Evolutionary conservation across 1,140 invertebrate species (phyloP).

Genomic region (Drosophila bocki): DNA sequence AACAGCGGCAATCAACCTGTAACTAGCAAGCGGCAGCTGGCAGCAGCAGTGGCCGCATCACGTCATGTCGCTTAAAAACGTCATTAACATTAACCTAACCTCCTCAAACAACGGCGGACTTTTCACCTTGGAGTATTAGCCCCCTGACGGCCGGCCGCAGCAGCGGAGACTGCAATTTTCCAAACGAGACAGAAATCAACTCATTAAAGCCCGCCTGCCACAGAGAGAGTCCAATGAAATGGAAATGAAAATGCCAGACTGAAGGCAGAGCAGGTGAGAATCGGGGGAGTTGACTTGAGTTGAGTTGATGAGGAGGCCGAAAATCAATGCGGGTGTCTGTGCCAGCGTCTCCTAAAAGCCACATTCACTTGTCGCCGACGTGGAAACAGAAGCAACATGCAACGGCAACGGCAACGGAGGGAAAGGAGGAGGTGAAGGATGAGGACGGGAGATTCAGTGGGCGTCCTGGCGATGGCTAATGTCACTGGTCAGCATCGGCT

Average conservation of each 20-base stretch:
- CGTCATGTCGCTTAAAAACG: slow-evolving; percentile 73
- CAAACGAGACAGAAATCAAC: slow-evolving; percentile 53
- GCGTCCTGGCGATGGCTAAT: slow-evolving; percentile 52
- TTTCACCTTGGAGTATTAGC: slow-evolving; percentile 62
- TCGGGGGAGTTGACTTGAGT: slow-evolving; percentile 2
- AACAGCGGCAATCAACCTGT: slow-evolving; percentile 15
- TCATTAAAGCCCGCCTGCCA: slow-evolving; percentile 43
- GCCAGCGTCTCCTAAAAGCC: slow-evolving; percentile 30
- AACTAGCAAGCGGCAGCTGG: slow-evolving; percentile 10
- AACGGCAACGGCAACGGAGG: neutral
- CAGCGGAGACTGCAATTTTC: slow-evolving; percentile 36
- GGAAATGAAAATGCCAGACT: slow-evolving; percentile 38
- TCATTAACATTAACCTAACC: slow-evolving; percentile 74
- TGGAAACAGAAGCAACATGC: slow-evolving; percentile 64
- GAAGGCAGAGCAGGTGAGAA: slow-evolving; percentile 9
- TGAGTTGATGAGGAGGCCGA: slow-evolving; percentile 21
- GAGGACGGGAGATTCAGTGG: slow-evolving; percentile 22
- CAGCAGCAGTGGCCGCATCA: slow-evolving; percentile 39
- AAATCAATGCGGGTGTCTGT: slow-evolving; percentile 75
- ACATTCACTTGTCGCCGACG: slow-evolving; percentile 70
- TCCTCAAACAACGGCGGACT: slow-evolving; percentile 63
- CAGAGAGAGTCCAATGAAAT: slow-evolving; percentile 48
- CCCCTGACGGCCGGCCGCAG: neutral
- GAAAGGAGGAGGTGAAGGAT: slow-evolving; percentile 1
- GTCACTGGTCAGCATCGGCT: slow-evolving; percentile 32